These are phyloP conservation scores for Amphiprion percula DNA, from an alignment of 2,113 vertebrate species.

Conservation along the genomic window DNA sequence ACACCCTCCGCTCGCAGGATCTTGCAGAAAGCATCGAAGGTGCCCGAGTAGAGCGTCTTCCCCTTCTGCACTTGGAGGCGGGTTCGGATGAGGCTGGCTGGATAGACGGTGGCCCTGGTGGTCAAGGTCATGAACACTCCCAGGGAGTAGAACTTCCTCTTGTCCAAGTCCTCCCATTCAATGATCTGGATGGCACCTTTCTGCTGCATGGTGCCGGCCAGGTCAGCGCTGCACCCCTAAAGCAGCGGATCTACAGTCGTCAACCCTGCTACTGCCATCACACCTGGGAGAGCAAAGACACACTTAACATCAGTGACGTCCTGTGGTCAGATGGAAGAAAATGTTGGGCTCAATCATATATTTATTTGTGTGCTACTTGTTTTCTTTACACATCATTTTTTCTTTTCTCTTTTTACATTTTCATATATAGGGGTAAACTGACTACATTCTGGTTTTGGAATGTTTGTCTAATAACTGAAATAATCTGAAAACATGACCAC, in stretches of 20 bases:
- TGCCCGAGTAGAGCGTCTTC: constrained; percentile 92
- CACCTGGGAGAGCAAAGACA: constrained; percentile 37
- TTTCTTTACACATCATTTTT: too few relatives aligned
- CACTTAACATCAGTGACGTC: not conserved
- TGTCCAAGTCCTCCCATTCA: constrained; percentile 98
- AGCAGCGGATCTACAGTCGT: constrained; percentile 36
- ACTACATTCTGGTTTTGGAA: too few relatives aligned
- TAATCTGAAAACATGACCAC: too few relatives aligned
- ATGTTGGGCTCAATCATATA: not conserved
- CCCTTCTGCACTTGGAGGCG: constrained; percentile 95
- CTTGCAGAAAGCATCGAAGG: constrained; percentile 93
- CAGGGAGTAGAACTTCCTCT: constrained; percentile 95
- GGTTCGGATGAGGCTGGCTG: constrained; percentile 94
- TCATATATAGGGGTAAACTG: too few relatives aligned
- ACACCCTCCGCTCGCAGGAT: constrained; percentile 91
- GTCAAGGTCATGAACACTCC: constrained; percentile 96
- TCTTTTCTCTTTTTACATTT: too few relatives aligned
- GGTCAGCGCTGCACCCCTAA: constrained; percentile 36
- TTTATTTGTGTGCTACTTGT: not conserved
- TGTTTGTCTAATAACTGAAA: too few relatives aligned
- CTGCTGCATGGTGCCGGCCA: constrained; percentile 79
- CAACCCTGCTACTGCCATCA: constrained; percentile 29
- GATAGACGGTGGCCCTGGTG: constrained; percentile 94
- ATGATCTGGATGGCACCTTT: constrained; percentile 95
- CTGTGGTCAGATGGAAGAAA: not conserved